Evolutionary conservation across 1,140 invertebrate species (phyloP), one percentile per base, ranked within the genome.

Genomic region (Apocrypta bakeri): DNA sequence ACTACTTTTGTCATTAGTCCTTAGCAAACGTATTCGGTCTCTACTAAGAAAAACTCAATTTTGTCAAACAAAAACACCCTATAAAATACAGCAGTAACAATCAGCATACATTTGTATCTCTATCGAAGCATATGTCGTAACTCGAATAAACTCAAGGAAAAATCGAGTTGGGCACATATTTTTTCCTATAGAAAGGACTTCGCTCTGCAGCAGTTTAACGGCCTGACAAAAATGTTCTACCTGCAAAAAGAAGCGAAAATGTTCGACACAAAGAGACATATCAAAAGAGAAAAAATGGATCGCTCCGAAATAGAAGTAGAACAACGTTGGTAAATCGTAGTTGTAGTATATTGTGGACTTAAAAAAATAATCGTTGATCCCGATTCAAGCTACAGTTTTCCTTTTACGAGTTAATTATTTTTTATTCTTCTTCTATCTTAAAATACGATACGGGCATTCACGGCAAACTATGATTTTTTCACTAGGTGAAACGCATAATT

Each of bases 121-220:
- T 6, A n/a, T 56, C 17, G 48, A 56, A 56, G 21, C 48, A 21
- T 71, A 27, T 71, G 31, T 33, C 42, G 77, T 61, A 79, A 79
- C 68, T 79, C 56, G 68, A 79, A 79, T 71, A 71, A 79, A 79
- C 68, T 37, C 40, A 24, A n/a, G 63, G 63, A 2, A 71, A 79
- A 79, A 79, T 71, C 17, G 77, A 79, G 77, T 40, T 24, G 27
- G 24, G 63, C 63, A 27, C 27, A 14, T 61, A 69, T 12, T 42
- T 79, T 79, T 71, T 79, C 9, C 40, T 27, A 66, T 24, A 25
- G 48, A 1, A 17, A 17, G 1, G 12, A 48, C 12, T 17, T 48
- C 42, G 14, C 42, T 2, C 42, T 48, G 48, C 48, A 56, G 48
- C 48, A n/a, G 48, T 56, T 56, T 56, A 56, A 56, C 48, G 21